Evolutionary conservation across 2,113 vertebrate species (phyloP).

Genomic region (Mirza zaza): DNA sequence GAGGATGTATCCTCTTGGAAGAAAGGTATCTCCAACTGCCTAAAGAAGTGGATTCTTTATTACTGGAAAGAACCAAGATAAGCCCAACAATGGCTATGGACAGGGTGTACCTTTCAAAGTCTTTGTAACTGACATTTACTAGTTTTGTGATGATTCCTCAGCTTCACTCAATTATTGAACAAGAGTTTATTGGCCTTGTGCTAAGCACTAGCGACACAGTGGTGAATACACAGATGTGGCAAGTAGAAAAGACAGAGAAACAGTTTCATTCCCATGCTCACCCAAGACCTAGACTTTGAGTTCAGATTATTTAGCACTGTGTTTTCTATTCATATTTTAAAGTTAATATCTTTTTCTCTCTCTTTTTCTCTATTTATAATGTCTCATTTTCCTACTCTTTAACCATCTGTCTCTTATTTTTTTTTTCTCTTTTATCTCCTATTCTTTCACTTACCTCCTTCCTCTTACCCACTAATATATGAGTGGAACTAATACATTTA

Average conservation of each 20-base stretch:
- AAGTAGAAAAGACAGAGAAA: background rate
- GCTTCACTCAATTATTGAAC: background rate
- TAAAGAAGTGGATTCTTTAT: background rate
- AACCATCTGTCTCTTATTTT: background rate
- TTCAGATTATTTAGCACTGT: background rate
- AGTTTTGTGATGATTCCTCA: background rate
- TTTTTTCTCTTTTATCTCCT: background rate
- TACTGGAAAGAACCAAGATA: background rate
- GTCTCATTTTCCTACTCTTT: background rate
- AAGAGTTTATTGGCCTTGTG: background rate
- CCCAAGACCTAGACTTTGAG: background rate
- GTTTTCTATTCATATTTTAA: background rate
- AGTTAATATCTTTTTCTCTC: background rate
- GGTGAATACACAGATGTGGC: too few relatives aligned
- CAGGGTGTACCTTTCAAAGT: background rate
- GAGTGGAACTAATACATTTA: background rate
- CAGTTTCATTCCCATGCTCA: too few relatives aligned
- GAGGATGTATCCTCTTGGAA: background rate
- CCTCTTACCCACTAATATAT: background rate
- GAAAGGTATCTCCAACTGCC: background rate
- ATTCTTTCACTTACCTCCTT: background rate
- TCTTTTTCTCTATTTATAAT: background rate
- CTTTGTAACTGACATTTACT: background rate
- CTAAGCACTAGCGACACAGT: background rate
- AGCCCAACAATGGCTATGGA: fast-evolving